Evolutionary conservation across 1,140 invertebrate species (phyloP).

Genomic region (Pissodes strobi): DNA sequence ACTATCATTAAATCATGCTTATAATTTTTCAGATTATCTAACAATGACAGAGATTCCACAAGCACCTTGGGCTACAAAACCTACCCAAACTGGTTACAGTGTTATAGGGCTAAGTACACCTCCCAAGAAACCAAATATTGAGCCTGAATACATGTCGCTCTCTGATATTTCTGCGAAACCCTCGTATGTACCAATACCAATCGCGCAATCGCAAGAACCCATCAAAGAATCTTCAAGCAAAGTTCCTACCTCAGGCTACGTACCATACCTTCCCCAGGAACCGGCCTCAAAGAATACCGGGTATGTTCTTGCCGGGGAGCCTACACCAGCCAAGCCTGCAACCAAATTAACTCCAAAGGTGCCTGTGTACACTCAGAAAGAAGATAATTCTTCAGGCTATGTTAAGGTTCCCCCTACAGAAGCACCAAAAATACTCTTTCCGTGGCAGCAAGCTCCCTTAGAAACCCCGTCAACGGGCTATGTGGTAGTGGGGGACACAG

Average conservation of each 20-base stretch:
- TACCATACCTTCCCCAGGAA: slow-evolving; percentile 15
- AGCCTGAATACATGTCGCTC: slow-evolving; percentile 4
- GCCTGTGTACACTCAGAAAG: slow-evolving; percentile 4
- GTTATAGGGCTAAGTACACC: slow-evolving; percentile 14
- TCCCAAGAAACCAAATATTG: slow-evolving; percentile 3
- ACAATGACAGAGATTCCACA: slow-evolving; percentile 7
- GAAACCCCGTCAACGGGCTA: slow-evolving; percentile 7
- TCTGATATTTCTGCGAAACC: background rate
- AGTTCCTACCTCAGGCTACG: slow-evolving; percentile 13
- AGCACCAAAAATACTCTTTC: background rate
- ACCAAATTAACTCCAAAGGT: background rate
- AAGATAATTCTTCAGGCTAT: slow-evolving; percentile 10
- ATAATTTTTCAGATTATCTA: slow-evolving; percentile 17
- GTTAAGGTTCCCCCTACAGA: slow-evolving; percentile 2
- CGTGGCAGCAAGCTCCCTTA: slow-evolving; percentile 4
- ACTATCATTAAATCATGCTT: too few relatives aligned
- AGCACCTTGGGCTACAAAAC: slow-evolving; percentile 1
- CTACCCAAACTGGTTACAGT: slow-evolving; percentile 14
- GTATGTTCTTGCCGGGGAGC: slow-evolving; percentile 26
- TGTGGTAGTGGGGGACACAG: slow-evolving; percentile 21
- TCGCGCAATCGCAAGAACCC: background rate
- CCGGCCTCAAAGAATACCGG: slow-evolving; percentile 20
- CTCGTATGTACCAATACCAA: background rate
- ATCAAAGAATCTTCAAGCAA: background rate
- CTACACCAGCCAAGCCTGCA: background rate